phyloP scores from a whole-genome alignment of 2,888 invertebrate species.

The Anarsia innoxiella region DNA sequence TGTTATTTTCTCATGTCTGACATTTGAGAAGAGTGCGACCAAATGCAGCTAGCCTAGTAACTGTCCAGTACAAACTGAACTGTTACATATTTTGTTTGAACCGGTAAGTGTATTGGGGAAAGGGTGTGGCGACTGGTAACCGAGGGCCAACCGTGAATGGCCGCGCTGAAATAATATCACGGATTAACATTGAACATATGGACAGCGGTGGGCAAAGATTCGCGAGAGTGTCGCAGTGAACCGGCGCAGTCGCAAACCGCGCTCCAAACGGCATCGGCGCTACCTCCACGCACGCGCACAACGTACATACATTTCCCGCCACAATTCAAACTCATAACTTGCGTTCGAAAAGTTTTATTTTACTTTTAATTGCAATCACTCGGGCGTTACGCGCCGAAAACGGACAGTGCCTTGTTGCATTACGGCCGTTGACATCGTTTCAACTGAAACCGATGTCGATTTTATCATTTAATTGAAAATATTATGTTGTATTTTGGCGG shows the following conservation, averaged over 20 bases:
- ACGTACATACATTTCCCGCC: slow-evolving; percentile 68
- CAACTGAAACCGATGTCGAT: slow-evolving; percentile 32
- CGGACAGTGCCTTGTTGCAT: slow-evolving; percentile 58
- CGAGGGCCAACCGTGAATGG: slow-evolving; percentile 21
- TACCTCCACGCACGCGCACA: slow-evolving; percentile 53
- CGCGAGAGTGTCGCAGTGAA: slow-evolving; percentile 39
- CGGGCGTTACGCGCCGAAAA: slow-evolving; percentile 54
- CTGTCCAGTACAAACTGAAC: not conserved
- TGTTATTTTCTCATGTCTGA: not conserved
- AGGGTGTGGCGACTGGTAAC: slow-evolving; percentile 4
- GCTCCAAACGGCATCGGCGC: slow-evolving; percentile 62
- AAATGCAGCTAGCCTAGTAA: not conserved
- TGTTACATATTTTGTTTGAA: too few species aligned
- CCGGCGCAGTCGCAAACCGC: slow-evolving; percentile 55
- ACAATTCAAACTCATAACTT: slow-evolving; percentile 51
- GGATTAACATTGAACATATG: slow-evolving; percentile 58
- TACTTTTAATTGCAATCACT: slow-evolving; percentile 51
- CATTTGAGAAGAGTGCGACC: not conserved
- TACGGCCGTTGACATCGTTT: slow-evolving; percentile 62
- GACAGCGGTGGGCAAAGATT: slow-evolving; percentile 54
- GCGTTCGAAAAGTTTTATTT: slow-evolving; percentile 42
- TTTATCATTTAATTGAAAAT: slow-evolving; percentile 43
- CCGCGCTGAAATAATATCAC: slow-evolving; percentile 40
- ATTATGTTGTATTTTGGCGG: slow-evolving; percentile 53
- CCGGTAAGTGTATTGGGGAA: too few species aligned